These are phyloP conservation scores for Eueremaeus valkanovi DNA, from an alignment of 2,888 invertebrate species.

Conservation along the genomic window DNA sequence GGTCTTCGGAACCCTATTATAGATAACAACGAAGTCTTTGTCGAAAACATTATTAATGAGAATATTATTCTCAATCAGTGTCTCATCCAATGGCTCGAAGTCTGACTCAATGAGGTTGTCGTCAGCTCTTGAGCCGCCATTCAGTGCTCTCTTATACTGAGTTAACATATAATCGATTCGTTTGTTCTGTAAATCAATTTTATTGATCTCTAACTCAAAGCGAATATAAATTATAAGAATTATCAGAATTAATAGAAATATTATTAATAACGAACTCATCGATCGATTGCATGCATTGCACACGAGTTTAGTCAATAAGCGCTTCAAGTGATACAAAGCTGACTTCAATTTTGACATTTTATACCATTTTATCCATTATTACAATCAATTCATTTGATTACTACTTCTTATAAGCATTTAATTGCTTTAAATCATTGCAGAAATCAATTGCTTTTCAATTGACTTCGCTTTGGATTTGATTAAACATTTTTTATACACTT, in stretches of 20 bases:
- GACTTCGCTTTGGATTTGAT: no score
- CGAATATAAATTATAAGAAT: background rate
- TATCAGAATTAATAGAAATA: conserved; percentile 2
- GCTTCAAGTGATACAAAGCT: background rate
- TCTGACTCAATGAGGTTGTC: background rate
- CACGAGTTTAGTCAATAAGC: background rate
- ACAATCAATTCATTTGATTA: no score
- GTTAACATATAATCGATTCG: conserved; percentile 16
- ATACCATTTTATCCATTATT: no score
- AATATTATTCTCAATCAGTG: background rate
- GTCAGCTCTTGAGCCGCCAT: background rate
- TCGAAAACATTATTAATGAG: background rate
- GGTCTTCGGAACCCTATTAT: conserved; percentile 95
- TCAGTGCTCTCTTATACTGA: background rate
- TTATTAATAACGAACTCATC: background rate
- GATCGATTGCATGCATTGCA: background rate
- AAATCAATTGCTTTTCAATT: no score
- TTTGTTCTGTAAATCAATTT: conserved; percentile 18
- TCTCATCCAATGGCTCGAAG: background rate
- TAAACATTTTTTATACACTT: no score
- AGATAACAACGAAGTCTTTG: conserved; percentile 61
- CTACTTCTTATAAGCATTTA: no score
- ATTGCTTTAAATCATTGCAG: no score
- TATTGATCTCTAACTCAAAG: background rate
- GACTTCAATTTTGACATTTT: background rate